Percentiles rank a stretch among this genome's conserved stretches.
These are phyloP conservation scores for Rhegmatorhina hoffmannsi DNA, from an alignment of 2,113 vertebrate genomes.

Conservation along the genomic window DNA sequence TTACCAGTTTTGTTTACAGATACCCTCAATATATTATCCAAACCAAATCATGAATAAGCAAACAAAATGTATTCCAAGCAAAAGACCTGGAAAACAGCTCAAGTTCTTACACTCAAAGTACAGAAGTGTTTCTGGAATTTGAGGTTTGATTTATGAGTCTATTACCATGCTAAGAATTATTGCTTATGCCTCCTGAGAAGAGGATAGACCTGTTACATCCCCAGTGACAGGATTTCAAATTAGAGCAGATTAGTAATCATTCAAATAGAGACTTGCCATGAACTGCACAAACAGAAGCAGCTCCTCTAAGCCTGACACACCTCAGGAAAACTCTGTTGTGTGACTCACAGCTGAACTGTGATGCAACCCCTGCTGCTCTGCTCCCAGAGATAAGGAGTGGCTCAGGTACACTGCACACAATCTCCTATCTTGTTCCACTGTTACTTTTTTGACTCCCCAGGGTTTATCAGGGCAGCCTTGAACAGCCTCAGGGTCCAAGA, in stretches of 20 bases:
- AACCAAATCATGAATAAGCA: background rate
- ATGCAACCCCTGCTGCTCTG: background rate
- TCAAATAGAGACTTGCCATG: background rate
- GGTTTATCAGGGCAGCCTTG: background rate
- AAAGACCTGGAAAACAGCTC: background rate
- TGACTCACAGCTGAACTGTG: background rate
- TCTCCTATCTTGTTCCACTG: background rate
- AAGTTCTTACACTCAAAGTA: background rate
- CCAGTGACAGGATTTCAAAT: background rate
- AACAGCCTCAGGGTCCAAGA: background rate
- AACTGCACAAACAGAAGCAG: background rate
- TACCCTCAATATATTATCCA: background rate
- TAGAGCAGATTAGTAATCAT: background rate
- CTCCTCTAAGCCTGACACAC: background rate
- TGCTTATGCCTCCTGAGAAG: background rate
- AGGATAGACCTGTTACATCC: background rate
- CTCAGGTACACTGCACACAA: background rate
- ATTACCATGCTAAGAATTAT: background rate
- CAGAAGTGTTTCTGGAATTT: background rate
- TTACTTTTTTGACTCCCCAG: background rate
- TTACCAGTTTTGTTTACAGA: background rate
- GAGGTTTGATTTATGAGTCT: background rate
- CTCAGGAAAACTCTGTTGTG: background rate
- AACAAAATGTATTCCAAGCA: background rate
- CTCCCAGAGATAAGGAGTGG: background rate